Conservation (phyloP, 2,888 invertebrate genomes). For the Diplazon laetatorius region DNA sequence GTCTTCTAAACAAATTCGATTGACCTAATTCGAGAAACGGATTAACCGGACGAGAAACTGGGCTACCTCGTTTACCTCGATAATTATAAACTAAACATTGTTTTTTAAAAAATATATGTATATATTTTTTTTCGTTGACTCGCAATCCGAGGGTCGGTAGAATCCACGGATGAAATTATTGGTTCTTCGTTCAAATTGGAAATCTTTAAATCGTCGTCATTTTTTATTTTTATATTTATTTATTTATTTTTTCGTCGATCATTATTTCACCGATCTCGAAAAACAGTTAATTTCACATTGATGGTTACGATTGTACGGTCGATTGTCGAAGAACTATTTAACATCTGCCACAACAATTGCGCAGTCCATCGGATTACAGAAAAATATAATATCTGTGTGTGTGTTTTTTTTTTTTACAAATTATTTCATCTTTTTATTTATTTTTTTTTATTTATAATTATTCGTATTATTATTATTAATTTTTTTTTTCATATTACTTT, state of each 20-base stretch:
- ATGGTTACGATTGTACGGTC: conserved; percentile 52
- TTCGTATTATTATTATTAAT: conserved; percentile 8
- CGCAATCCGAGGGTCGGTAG: conserved; percentile 50
- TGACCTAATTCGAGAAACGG: conserved; percentile 28
- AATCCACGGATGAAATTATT: conserved; percentile 28
- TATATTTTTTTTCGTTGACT: conserved; percentile 28
- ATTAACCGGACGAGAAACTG: conserved; percentile 37
- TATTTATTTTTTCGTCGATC: conserved; percentile 18
- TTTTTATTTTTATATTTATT: background rate
- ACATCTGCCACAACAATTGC: conserved; percentile 25
- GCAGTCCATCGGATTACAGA: conserved; percentile 47
- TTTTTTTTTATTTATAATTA: conserved; percentile 21
- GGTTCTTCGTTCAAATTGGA: conserved; percentile 27
- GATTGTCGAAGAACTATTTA: conserved; percentile 63
- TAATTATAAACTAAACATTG: conserved; percentile 34
- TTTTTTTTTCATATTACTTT: conserved; percentile 17
- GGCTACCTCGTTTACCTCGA: conserved; percentile 29
- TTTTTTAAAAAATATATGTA: conserved; percentile 23
- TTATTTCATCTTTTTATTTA: conserved; percentile 9
- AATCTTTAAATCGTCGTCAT: conserved; percentile 29
- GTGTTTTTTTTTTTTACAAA: conserved; percentile 1
- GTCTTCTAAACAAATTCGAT: conserved; percentile 26
- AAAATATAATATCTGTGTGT: conserved; percentile 61
- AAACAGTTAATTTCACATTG: conserved; percentile 30
- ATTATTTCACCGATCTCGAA: conserved; percentile 44